Evolutionary conservation across 2,888 invertebrate genomes (phyloP).

Genomic region (Drosophila anomelani): DNA sequence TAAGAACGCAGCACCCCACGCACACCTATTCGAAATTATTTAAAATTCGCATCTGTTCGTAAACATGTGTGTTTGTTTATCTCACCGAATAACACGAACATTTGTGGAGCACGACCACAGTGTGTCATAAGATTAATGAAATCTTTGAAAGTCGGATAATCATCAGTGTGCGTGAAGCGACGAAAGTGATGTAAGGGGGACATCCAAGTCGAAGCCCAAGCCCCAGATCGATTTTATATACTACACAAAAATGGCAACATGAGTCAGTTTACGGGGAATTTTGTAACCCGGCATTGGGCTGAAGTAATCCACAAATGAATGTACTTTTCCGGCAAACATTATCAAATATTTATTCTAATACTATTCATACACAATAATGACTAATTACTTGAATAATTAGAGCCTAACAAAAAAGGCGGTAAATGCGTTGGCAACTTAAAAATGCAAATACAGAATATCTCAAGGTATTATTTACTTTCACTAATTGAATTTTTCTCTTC

Average conservation of each 20-base stretch:
- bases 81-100: conserved; percentile 11
- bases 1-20: conserved; percentile 82
- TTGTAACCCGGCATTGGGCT: neutral
- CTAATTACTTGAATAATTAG: conserved; percentile 9
- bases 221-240: conserved; percentile 28
- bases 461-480: no score
- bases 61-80: conserved; percentile 23
- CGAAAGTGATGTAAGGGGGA: conserved; percentile 28
- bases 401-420: neutral
- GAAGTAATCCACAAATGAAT: neutral
- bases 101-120: conserved; percentile 13
- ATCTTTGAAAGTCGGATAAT: conserved; percentile 16
- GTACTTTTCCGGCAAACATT: conserved; percentile 4
- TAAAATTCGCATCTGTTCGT: conserved; percentile 11
- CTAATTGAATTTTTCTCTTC: neutral
- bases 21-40: conserved; percentile 5
- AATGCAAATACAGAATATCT: neutral
- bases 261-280: conserved; percentile 27
- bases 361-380: neutral
- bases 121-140: conserved; percentile 27
- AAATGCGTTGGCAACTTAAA: neutral
- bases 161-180: conserved; percentile 21
- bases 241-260: conserved; percentile 11
- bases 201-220: neutral
- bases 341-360: conserved; percentile 10